These are phyloP conservation scores for Cyrtonyx montezumae DNA, from an alignment of 2,113 vertebrate species.

Conservation along the genomic window DNA sequence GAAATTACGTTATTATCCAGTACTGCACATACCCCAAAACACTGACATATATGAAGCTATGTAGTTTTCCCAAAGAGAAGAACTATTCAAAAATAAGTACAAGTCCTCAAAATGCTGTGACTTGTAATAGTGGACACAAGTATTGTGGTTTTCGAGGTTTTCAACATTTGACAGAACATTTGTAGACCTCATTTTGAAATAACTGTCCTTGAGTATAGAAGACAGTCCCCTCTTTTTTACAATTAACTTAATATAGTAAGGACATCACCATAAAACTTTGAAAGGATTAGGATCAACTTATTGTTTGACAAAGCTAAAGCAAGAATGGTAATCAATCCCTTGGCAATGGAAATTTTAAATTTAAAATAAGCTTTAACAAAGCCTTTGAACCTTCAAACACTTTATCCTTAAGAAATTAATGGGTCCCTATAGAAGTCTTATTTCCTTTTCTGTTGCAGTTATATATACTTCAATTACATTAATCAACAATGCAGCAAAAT, in stretches of 20 bases:
- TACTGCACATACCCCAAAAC: not conserved
- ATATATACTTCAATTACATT: conserved; percentile 80
- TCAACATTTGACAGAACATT: conserved; percentile 4
- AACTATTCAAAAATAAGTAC: not conserved
- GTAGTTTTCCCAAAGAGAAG: not conserved
- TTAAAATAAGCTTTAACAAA: conserved; percentile 85
- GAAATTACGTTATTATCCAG: not conserved
- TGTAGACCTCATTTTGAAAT: conserved; percentile 24
- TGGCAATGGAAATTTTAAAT: conserved; percentile 83
- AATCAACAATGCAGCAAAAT: conserved; percentile 78
- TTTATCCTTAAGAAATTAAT: conserved; percentile 86
- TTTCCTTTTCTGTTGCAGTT: conserved; percentile 76
- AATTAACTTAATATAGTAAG: conserved; percentile 60
- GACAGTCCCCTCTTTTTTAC: conserved; percentile 5
- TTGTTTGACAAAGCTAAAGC: conserved; percentile 80
- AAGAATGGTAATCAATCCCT: conserved; percentile 83
- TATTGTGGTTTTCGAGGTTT: conserved; percentile 32
- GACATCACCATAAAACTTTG: conserved; percentile 71
- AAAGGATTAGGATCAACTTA: conserved; percentile 74
- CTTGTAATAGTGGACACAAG: not conserved
- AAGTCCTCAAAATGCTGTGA: not conserved
- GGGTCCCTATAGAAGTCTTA: conserved; percentile 82
- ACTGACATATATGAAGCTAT: not conserved
- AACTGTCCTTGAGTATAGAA: conserved; percentile 70
- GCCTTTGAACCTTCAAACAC: conserved; percentile 85